A percentile compares a stretch with the other conserved stretches of the same genome.
These are phyloP conservation scores for Rhodeus uyekii DNA, from an alignment of 2,797 vertebrate species.

Conservation along the genomic window DNA sequence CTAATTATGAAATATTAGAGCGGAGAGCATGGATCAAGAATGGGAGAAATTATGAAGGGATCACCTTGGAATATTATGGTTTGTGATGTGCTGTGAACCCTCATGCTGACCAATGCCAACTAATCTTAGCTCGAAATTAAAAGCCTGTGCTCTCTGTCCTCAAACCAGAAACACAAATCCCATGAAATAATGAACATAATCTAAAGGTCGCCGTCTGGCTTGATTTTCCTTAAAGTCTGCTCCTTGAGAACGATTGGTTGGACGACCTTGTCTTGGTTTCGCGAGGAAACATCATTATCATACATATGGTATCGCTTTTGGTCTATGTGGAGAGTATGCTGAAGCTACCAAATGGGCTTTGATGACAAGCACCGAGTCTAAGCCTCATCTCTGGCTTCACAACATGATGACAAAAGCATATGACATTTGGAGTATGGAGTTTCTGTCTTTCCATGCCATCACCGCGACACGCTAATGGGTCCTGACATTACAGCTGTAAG, in stretches of 20 bases:
- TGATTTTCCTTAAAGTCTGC: conserved; percentile 35
- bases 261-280: conserved; percentile 66
- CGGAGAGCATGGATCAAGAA: conserved; percentile 62
- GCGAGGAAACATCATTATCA: conserved; percentile 73
- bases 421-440: conserved; percentile 66
- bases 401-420: conserved; percentile 62
- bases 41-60: conserved; percentile 71
- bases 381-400: conserved; percentile 44
- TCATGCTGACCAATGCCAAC: conserved; percentile 56
- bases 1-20: conserved; percentile 81
- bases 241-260: conserved; percentile 72
- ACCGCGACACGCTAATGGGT: conserved; percentile 62
- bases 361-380: conserved; percentile 52
- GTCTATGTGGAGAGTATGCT: conserved; percentile 44
- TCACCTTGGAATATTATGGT: conserved; percentile 60
- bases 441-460: conserved; percentile 59
- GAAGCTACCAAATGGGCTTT: conserved; percentile 43
- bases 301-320: conserved; percentile 71
- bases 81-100: conserved; percentile 45
- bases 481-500: conserved; percentile 65
- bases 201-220: conserved; percentile 66
- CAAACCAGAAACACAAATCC: conserved; percentile 66
- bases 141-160: conserved; percentile 55
- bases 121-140: conserved; percentile 55
- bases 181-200: conserved; percentile 56